Conservation (phyloP, 2,113 vertebrate species). For the Lonchura striata region DNA sequence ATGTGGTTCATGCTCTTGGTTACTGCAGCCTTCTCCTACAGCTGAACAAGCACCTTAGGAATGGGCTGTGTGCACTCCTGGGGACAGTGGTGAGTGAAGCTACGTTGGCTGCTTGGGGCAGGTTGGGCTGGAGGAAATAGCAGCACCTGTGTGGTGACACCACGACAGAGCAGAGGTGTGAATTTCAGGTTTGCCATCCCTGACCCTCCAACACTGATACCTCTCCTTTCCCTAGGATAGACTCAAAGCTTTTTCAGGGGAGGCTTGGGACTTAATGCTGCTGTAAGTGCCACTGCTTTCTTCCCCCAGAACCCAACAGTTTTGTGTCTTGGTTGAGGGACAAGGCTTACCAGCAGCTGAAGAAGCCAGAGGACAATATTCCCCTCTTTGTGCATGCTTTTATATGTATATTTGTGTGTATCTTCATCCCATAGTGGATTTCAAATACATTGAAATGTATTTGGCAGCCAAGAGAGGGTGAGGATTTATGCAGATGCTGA, state of each 20-base stretch:
- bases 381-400: background rate
- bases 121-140: background rate
- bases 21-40: background rate
- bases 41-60: background rate
- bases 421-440: background rate
- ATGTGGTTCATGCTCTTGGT: background rate
- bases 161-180: fast-evolving
- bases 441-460: background rate
- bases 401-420: background rate
- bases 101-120: background rate
- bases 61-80: fast-evolving
- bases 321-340: background rate
- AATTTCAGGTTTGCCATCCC: background rate
- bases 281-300: background rate
- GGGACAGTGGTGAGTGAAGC: background rate
- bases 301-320: background rate
- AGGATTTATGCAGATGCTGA: background rate
- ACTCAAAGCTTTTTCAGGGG: fast-evolving
- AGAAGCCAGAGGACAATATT: background rate
- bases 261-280: background rate
- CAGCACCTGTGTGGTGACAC: background rate
- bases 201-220: fast-evolving
- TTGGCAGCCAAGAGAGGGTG: background rate
- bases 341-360: background rate
- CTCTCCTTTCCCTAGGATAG: background rate